These are phyloP conservation scores for Vireo altiloquus DNA, from an alignment of 2,113 vertebrate species.

Conservation along the genomic window DNA sequence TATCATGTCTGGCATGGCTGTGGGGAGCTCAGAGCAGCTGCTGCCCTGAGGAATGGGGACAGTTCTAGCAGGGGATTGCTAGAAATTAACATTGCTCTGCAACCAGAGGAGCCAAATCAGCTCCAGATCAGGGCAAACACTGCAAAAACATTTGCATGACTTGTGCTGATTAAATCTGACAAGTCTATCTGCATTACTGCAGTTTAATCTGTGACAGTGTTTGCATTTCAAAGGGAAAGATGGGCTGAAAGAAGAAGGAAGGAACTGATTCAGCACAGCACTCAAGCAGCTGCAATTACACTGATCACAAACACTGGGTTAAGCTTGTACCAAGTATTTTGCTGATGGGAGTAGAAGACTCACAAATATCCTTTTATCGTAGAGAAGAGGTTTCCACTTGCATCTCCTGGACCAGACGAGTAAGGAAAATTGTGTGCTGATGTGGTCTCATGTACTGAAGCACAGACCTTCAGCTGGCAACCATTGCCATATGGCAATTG, in stretches of 20 bases:
- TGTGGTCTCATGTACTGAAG: background rate
- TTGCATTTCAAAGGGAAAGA: constrained; percentile 50
- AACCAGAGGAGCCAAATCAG: background rate
- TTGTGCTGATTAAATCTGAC: background rate
- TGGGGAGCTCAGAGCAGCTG: background rate
- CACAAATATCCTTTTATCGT: background rate
- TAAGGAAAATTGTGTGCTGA: background rate
- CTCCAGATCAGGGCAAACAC: background rate
- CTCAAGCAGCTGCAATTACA: constrained; percentile 2
- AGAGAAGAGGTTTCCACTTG: background rate
- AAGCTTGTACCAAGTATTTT: background rate
- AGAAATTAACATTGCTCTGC: background rate
- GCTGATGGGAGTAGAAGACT: constrained; percentile 3
- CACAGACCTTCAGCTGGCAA: background rate
- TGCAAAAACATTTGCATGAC: background rate
- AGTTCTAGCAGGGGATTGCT: background rate
- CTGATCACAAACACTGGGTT: background rate
- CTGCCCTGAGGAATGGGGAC: background rate
- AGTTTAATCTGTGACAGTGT: constrained; percentile 15
- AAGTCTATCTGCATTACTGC: background rate
- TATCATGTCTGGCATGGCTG: background rate
- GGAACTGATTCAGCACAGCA: constrained; percentile 50
- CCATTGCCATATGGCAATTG: background rate
- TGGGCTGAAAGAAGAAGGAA: constrained; percentile 11
- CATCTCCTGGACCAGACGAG: constrained; percentile 16